These are phyloP conservation scores for Lepidochitona cinerea DNA, from an alignment of 2,888 invertebrate species.

Conservation along the genomic window DNA sequence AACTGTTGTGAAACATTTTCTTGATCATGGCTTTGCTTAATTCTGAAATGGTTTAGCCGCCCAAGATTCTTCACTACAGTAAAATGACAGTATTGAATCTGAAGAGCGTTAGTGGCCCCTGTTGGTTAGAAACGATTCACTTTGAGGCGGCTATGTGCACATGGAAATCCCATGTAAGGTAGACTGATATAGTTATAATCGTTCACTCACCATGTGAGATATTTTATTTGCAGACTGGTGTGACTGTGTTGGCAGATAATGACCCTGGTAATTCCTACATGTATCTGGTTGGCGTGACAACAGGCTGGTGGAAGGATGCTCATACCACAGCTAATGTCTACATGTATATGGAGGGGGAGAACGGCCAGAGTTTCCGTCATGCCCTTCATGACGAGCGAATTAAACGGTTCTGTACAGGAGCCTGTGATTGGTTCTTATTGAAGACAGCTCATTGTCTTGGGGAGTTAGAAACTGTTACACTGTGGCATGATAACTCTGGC, in stretches of 20 bases:
- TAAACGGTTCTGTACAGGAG: constrained; percentile 47
- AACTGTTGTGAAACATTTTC: no score
- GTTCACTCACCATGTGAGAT: no score
- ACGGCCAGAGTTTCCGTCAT: constrained; percentile 32
- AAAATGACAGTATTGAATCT: no score
- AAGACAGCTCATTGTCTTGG: constrained; percentile 49
- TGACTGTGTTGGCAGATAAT: constrained; percentile 44
- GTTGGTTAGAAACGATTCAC: no score
- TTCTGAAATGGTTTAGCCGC: no score
- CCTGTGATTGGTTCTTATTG: constrained; percentile 59
- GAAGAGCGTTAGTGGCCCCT: no score
- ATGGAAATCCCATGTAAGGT: no score
- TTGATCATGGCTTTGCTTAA: no score
- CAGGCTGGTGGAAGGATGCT: constrained; percentile 56
- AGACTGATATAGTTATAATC: no score
- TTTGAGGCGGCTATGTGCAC: no score
- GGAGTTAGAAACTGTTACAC: constrained; percentile 38
- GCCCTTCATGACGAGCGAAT: constrained; percentile 31
- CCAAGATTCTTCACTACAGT: no score
- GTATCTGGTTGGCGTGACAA: constrained; percentile 55
- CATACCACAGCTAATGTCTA: constrained; percentile 56
- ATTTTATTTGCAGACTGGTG: constrained; percentile 36
- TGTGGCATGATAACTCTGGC: constrained; percentile 63
- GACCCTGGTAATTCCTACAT: constrained; percentile 34
- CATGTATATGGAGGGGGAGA: constrained; percentile 36